Evolutionary conservation across 2,797 vertebrate genomes (phyloP).

Genomic region (Mus minutoides): DNA sequence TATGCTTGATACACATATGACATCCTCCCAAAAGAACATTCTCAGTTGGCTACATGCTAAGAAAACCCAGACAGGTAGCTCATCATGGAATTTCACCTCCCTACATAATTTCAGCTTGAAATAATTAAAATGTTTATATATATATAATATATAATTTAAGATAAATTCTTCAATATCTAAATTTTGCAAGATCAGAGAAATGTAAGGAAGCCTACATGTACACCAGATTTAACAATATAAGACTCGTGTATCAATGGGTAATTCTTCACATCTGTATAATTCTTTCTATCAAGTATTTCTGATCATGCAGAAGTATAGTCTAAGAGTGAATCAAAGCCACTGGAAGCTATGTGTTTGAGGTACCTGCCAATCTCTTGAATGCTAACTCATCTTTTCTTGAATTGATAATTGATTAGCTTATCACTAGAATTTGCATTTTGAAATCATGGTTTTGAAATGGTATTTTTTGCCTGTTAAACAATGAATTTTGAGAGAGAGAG

Average conservation of each 20-base stretch:
- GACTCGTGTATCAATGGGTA: background rate
- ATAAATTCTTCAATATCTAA: background rate
- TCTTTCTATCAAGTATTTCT: background rate
- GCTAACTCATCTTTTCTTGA: background rate
- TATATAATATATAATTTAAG: background rate
- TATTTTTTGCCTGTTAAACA: background rate
- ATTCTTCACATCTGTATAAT: background rate
- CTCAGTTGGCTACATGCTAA: background rate
- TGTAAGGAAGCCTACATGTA: background rate
- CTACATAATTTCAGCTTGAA: background rate
- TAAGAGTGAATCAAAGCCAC: background rate
- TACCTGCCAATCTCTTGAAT: background rate
- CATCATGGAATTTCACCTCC: background rate
- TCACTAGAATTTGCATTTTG: background rate
- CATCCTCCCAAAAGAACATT: background rate
- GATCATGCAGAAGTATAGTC: background rate
- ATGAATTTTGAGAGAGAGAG: background rate
- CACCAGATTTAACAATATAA: background rate
- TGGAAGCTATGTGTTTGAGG: background rate
- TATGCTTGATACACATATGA: background rate
- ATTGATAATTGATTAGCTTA: background rate
- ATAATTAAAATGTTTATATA: background rate
- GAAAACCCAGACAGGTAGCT: too few species aligned
- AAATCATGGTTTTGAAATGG: background rate
- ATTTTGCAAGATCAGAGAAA: background rate